Base-by-base conservation (phyloP, 2,797 vertebrate species). In the Strix occidentalis region DNA sequence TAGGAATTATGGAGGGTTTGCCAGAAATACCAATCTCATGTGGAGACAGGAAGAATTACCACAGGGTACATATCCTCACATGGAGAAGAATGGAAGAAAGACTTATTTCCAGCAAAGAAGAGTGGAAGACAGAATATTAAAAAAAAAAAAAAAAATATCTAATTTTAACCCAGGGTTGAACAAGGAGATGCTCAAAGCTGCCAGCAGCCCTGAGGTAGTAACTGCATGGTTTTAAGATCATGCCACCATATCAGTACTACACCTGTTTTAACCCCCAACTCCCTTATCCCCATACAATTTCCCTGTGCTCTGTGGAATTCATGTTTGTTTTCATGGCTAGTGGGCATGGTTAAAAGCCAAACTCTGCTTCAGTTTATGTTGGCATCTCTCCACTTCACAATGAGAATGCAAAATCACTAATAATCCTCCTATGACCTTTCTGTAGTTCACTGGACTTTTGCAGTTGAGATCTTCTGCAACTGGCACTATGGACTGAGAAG, bases 1-100 rank as follows among this genome's bases (percentile, higher is more conserved):
- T 60, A 95, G 87, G 84, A 93, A 95, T 96, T 95, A 79, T 11
- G 37, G 56, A 48, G 25, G 15, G 37, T 87, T 94, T 97, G 94
- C 89, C 95, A 97, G 77, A 95, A 95, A 91, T 93, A 86, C 88
- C 86, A 69, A 25, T 82, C 58, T 92, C 87, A 66, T 93, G 93
- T 92, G 56, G 92, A 94, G 86, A 93, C 93, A 96, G 83, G 91
- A 96, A 95, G 79, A 96, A 95, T 92, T 89, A 93, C 92, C 6
- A 1, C 20, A 0, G 91, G 91, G 63, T 80, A 71, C 18, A 16
- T 71, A 93, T 68, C 41, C 77, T 91, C 48, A 87, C 26, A 50
- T 17, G 26, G 43, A 63, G 71, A 95, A 65, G 60, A 72, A 83
- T n/a, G 43, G 48, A 69, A 87, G 51, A 60, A 54, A 79, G 37